These are phyloP conservation scores for Drosophila nr. perissopoda DNA, from an alignment of 2,888 invertebrate genomes.

Conservation along the genomic window DNA sequence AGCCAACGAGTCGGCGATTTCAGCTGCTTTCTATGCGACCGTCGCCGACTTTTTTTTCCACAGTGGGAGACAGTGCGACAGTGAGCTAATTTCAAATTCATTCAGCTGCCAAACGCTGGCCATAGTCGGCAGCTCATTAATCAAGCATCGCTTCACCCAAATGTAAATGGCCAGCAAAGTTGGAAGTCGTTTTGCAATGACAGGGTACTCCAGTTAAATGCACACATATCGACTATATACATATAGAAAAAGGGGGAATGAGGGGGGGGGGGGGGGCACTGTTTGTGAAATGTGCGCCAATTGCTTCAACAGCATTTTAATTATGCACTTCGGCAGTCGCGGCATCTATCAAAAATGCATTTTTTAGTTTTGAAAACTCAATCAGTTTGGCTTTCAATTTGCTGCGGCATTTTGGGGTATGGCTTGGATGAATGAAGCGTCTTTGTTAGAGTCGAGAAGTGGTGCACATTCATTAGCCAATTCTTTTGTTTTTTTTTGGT, in stretches of 20 bases:
- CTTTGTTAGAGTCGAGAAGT: constrained; percentile 11
- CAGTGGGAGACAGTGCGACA: constrained; percentile 47
- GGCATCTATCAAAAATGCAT: constrained; percentile 55
- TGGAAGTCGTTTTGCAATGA: constrained; percentile 68
- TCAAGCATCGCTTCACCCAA: constrained; percentile 55
- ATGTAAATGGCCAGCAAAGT: constrained; percentile 35
- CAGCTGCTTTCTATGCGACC: constrained; percentile 67
- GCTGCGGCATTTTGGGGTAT: constrained; percentile 16
- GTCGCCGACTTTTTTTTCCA: constrained; percentile 31
- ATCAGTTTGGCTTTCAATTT: constrained; percentile 59
- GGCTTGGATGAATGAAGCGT: constrained; percentile 32
- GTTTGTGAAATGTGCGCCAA: constrained; percentile 56
- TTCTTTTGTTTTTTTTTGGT: constrained; percentile 39
- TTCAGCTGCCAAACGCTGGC: constrained; percentile 72
- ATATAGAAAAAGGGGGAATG: neutral
- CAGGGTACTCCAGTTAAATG: constrained; percentile 48
- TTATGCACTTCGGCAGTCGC: constrained; percentile 49
- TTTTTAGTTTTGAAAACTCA: constrained; percentile 60
- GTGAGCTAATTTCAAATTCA: constrained; percentile 75
- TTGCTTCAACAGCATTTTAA: constrained; percentile 55
- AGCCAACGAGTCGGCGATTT: constrained; percentile 31
- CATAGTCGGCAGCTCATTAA: constrained; percentile 68
- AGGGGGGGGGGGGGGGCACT: neutral
- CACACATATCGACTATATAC: neutral
- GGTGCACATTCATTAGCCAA: constrained; percentile 48